Base-by-base conservation (phyloP, 1,140 invertebrate genomes). In the Bicyclus anynana region DNA sequence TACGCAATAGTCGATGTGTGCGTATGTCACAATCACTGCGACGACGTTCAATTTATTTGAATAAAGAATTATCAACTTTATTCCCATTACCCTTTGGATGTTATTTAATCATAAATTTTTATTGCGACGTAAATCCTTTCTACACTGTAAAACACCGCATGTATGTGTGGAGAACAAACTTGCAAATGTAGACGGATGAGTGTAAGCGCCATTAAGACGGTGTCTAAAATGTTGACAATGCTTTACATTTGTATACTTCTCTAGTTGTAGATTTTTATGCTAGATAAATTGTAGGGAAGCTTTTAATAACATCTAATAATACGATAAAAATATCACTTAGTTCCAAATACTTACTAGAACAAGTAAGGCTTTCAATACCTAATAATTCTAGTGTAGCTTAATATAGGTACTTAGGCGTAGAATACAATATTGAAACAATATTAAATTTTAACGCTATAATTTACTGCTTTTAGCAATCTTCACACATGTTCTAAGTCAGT, bases 1-100 rank as follows among this genome's bases (percentile, higher is more conserved):
- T 72, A 68, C 68, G 58, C 54, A 63, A 51, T 61, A 63, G 70
- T 81, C 74, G 72, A 73, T 77, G 72, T 71, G 61, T 65, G 63
- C 58, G 62, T 67, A 65, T 66, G 52, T 50, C 59, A 52, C 38
- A 50, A 49, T 56, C 59, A 52, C 38, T 52, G 44, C 12, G 63
- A 65, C 40, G 55, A 50, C 47, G 58, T 65, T 53, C 40, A 23
- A 40, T 49, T 47, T 37, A 42, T 17, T n/a, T 33, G 10, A 26
- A 16, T 59, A 59, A 59, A 47, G 38, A 20, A 66, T 57, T 53
- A 29, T 60, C 18, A 26, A 38, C 44, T 53, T 55, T 64, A 57
- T 46, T n/a, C 1, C n/a, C 4, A 29, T n/a, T 2, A 1, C 0
- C 12, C 12, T 60, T 66, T 52, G 23, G 33, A 44, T 54, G 21